phyloP scores from a whole-genome alignment of 2,113 vertebrate genomes.

The Xenotilapia flavipinnis region DNA sequence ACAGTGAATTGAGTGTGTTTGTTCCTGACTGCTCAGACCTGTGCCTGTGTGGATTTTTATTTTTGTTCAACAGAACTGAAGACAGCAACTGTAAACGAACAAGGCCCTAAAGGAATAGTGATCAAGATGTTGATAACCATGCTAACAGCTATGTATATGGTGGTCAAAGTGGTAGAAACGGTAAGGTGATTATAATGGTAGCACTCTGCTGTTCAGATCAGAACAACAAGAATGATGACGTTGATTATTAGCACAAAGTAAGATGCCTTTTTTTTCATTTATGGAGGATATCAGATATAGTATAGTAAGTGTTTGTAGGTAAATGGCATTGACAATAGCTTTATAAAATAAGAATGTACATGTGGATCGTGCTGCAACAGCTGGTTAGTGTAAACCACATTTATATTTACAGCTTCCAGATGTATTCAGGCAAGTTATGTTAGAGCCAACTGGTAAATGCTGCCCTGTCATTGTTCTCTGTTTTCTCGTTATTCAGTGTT shows the following conservation, averaged over 20 bases:
- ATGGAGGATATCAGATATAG: not conserved
- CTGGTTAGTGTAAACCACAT: not conserved
- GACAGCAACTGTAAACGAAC: not conserved
- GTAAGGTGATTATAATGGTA: conserved; percentile 58
- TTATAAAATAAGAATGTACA: not conserved
- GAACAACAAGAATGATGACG: not conserved
- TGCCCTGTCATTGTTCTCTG: not conserved
- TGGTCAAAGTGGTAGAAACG: conserved; percentile 74
- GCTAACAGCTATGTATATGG: conserved; percentile 79
- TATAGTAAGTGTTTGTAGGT: not conserved
- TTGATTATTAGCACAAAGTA: not conserved
- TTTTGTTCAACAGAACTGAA: not conserved
- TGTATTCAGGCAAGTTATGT: not conserved
- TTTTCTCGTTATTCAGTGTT: not conserved
- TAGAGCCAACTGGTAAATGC: not conserved
- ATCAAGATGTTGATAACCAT: conserved; percentile 79
- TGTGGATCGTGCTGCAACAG: not conserved
- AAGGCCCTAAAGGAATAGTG: not conserved
- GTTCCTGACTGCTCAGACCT: not conserved
- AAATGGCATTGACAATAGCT: not conserved
- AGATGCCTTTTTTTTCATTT: not conserved
- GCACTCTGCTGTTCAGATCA: not conserved
- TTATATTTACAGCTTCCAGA: not conserved
- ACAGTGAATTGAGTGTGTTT: not conserved
- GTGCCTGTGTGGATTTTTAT: not conserved